A percentile compares a stretch with the other conserved stretches of the same genome.
Conservation (phyloP, 2,113 vertebrate species). For the Phylloscopus whistleri region DNA sequence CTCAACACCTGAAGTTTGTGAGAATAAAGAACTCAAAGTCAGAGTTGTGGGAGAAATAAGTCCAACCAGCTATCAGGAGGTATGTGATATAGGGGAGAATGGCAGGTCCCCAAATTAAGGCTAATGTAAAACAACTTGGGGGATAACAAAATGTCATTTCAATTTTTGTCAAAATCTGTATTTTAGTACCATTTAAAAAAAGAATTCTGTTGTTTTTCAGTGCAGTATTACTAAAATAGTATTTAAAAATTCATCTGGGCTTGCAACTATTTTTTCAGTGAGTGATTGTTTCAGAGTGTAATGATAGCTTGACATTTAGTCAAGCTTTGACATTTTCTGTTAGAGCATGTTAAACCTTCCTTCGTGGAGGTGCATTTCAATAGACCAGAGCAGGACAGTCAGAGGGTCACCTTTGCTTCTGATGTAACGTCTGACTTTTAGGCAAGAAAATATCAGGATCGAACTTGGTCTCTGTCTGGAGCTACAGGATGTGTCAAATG, state of each 20-base stretch:
- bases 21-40: neutral
- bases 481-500: neutral
- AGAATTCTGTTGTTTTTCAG: neutral
- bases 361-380: conserved; percentile 9
- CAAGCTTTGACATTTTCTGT: conserved; percentile 49
- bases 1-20: neutral
- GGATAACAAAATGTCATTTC: neutral
- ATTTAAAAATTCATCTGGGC: neutral
- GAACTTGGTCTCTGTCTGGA: neutral
- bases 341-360: neutral
- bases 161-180: neutral
- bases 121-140: neutral
- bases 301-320: conserved; percentile 23
- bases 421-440: neutral
- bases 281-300: neutral
- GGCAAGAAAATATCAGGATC: neutral
- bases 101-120: neutral
- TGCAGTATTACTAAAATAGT: neutral
- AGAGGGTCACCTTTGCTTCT: neutral
- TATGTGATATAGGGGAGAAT: fast-evolving
- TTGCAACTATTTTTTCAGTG: neutral
- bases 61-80: no score
- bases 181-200: neutral
- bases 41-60: neutral
- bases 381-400: neutral